phyloP scores from a whole-genome alignment of 2,113 vertebrate species.

The Erythrocercus mccallii region DNA sequence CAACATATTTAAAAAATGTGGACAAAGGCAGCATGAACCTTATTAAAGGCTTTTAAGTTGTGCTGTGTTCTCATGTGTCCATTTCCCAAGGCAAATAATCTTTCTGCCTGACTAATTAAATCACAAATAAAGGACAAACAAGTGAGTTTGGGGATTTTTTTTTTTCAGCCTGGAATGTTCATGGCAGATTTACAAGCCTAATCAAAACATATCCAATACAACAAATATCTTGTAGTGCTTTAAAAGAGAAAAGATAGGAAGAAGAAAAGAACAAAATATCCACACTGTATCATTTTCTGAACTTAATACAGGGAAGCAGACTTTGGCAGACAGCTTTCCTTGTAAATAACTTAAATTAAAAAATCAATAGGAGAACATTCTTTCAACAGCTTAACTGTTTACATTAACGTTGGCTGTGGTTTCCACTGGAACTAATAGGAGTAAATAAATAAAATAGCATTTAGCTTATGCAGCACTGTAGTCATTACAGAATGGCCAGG shows the following conservation, averaged over 20 bases:
- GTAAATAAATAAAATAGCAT: neutral
- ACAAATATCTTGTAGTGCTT: neutral
- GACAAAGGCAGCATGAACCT: neutral
- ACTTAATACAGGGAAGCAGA: neutral
- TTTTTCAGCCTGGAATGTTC: neutral
- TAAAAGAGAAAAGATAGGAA: neutral
- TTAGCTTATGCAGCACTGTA: slow-evolving; percentile 3
- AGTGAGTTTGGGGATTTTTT: neutral
- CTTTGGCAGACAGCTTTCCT: neutral
- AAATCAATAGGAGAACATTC: slow-evolving; percentile 5
- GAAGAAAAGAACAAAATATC: neutral
- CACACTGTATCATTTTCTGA: neutral
- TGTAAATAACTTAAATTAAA: slow-evolving; percentile 10
- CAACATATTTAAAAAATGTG: neutral
- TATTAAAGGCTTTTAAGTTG: neutral
- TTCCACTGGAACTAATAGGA: slow-evolving; percentile 24
- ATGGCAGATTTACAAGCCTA: neutral
- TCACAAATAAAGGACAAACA: neutral
- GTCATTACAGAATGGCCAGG: slow-evolving; percentile 25
- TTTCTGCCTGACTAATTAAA: neutral
- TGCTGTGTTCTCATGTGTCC: neutral
- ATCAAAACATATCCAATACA: neutral
- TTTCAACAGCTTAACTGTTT: neutral
- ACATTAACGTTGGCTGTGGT: neutral
- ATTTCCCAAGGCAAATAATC: neutral